phyloP scores from a whole-genome alignment of 1,140 invertebrate genomes.

The Atta cephalotes region DNA sequence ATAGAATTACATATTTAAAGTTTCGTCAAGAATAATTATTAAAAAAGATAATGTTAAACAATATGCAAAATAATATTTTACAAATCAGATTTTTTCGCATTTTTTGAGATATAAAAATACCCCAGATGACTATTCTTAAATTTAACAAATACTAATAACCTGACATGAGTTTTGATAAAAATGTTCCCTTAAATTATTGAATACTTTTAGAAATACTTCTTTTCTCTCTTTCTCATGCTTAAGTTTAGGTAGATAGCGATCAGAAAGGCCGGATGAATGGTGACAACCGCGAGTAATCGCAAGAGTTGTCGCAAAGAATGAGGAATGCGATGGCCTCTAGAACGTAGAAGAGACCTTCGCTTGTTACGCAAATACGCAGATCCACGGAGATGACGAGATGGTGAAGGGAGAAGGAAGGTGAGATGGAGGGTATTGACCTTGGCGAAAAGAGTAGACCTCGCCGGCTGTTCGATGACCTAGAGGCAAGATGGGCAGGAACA shows the following conservation, averaged over 20 bases:
- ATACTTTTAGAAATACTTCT: not conserved
- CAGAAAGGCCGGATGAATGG: conserved; percentile 50
- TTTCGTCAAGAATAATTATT: too few relatives aligned
- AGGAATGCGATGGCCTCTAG: conserved; percentile 52
- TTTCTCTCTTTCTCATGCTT: not conserved
- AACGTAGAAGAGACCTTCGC: conserved; percentile 36
- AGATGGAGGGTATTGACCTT: conserved; percentile 56
- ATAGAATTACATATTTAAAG: too few relatives aligned
- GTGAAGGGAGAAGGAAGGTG: not conserved
- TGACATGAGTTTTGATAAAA: not conserved
- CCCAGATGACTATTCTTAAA: too few relatives aligned
- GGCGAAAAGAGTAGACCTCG: conserved; percentile 65
- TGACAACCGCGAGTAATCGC: conserved; percentile 26
- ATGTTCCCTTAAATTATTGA: not conserved
- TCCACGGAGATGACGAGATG: not conserved
- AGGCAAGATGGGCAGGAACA: conserved; percentile 16
- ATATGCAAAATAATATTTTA: too few relatives aligned
- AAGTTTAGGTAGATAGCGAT: conserved; percentile 7
- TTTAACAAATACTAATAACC: not conserved
- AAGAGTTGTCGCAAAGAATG: conserved; percentile 12
- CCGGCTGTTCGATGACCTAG: conserved; percentile 66
- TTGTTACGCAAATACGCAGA: conserved; percentile 60
- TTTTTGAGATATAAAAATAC: too few relatives aligned
- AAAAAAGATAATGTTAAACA: too few relatives aligned
- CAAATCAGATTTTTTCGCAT: too few relatives aligned